Evolutionary conservation across 2,797 vertebrate genomes (phyloP), one percentile per base, ranked within the genome.

Genomic region (Pseudopleuronectes americanus): DNA sequence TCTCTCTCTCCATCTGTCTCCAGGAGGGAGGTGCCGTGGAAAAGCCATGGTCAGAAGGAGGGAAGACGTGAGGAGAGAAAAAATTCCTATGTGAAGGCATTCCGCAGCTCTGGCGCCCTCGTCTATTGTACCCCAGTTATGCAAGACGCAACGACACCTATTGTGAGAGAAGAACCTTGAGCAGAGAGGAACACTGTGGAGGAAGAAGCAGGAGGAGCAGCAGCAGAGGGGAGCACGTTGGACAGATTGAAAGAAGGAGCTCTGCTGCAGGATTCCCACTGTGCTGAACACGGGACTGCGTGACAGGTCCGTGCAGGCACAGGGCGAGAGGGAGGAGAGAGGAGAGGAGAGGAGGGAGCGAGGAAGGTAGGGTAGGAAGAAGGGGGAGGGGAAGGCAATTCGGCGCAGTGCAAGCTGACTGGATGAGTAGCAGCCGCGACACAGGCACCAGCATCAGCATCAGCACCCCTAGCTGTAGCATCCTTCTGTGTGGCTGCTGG

Each of bases 401-500:
- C 89, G 81, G 92, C 84, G 91, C 87, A 87, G 91, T 86, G 89
- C 86, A 85, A 88, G 83, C 85, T 68, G 91, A 89, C 77, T 91
- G 88, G 89, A 87, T 88, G 89, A 92, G 91, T 81, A 88, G 87
- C 89, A 91, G 85, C 86, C 81, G 45, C 51, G 84, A 80, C 76
- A 74, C 82, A 83, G 77, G 86, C 82, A 86, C 87, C 91, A 89
- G 87, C 89, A 38, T 38, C 43, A 45, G 43, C 41, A 89, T 79
- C 90, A 90, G 92, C 85, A 91, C 90, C 90, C 91, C 86, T 87
- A 86, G 87, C 84, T 36, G 90, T 87, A 91, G 90, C 92, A 90
- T 90, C 90, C 83, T 85, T 68, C 84, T 81, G 80, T 88, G 87
- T 84, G 77, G 91, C 65, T 83, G 83, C 82, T 81, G 85, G 76